These are phyloP conservation scores for Disparrhopalites patrizii DNA, from an alignment of 2,888 invertebrate species.

Conservation along the genomic window DNA sequence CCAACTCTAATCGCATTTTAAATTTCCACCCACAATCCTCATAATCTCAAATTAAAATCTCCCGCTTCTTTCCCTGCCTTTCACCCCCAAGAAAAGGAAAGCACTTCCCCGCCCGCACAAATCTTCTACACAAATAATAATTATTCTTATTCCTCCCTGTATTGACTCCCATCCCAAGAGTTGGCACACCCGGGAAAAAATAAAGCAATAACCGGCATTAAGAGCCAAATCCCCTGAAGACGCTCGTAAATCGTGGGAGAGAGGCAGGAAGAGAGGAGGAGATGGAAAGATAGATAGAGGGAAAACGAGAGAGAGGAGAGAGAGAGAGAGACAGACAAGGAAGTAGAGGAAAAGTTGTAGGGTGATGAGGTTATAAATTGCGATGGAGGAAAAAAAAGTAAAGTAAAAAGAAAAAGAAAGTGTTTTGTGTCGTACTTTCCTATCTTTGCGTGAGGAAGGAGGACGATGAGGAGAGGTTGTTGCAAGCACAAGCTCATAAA, in stretches of 20 bases:
- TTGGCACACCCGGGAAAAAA: too few species aligned
- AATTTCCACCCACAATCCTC: not conserved
- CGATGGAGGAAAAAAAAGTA: not conserved
- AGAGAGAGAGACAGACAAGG: not conserved
- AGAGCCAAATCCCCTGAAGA: not conserved
- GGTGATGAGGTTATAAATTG: not conserved
- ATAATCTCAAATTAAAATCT: not conserved
- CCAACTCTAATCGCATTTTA: conserved; percentile 3
- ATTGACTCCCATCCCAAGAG: too few species aligned
- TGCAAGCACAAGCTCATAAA: conserved; percentile 15
- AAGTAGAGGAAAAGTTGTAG: not conserved
- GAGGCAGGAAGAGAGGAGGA: not conserved
- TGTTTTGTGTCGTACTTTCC: too few species aligned
- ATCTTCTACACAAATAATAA: too few species aligned
- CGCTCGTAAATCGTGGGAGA: not conserved
- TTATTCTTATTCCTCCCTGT: too few species aligned
- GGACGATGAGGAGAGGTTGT: too few species aligned
- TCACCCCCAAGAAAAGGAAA: not conserved
- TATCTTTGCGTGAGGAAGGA: too few species aligned
- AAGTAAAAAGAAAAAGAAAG: too few species aligned
- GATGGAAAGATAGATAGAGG: not conserved
- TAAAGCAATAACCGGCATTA: too few species aligned
- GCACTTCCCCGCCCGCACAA: too few species aligned
- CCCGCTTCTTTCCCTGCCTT: not conserved
- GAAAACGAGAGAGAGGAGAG: not conserved